These are phyloP conservation scores for Caenorhabditis japonica DNA, from an alignment of 2,888 invertebrate species.

Conservation along the genomic window DNA sequence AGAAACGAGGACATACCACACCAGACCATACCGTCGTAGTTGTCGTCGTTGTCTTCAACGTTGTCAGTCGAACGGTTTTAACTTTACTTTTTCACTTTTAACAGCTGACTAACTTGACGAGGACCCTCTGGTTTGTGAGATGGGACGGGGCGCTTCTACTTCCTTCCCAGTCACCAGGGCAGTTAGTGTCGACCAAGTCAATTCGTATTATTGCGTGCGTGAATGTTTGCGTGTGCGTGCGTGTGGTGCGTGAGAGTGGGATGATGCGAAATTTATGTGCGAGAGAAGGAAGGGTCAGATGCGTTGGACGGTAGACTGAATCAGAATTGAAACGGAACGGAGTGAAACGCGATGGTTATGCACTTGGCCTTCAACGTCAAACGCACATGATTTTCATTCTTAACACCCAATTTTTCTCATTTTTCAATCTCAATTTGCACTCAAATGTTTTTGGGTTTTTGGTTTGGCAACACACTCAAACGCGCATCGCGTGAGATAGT, in stretches of 20 bases:
- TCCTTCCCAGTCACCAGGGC: constrained; percentile 13
- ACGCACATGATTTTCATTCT: no score
- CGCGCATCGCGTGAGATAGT: constrained; percentile 2
- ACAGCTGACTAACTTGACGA: no score
- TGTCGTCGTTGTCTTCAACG: no score
- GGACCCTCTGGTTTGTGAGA: constrained; percentile 28
- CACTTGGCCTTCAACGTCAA: no score
- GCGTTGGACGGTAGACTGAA: no score
- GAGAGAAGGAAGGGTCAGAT: constrained; percentile 14
- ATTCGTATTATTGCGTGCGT: constrained; percentile 48
- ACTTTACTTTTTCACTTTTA: constrained; percentile 37
- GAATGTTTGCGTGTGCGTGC: constrained; percentile 43
- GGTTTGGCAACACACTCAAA: no score
- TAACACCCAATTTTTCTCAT: no score
- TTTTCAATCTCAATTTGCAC: no score
- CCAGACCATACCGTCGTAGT: no score
- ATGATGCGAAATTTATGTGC: constrained; percentile 34
- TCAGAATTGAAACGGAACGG: no score
- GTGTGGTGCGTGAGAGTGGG: constrained; percentile 47
- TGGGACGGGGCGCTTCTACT: constrained; percentile 32
- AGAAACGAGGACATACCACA: constrained; percentile 15
- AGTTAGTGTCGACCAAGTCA: constrained; percentile 25
- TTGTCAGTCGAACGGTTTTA: constrained; percentile 9
- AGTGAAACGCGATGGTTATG: no score
- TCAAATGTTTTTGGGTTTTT: no score